Base-by-base conservation (phyloP, 1,140 invertebrate species). In the Trichoplusia ni region DNA sequence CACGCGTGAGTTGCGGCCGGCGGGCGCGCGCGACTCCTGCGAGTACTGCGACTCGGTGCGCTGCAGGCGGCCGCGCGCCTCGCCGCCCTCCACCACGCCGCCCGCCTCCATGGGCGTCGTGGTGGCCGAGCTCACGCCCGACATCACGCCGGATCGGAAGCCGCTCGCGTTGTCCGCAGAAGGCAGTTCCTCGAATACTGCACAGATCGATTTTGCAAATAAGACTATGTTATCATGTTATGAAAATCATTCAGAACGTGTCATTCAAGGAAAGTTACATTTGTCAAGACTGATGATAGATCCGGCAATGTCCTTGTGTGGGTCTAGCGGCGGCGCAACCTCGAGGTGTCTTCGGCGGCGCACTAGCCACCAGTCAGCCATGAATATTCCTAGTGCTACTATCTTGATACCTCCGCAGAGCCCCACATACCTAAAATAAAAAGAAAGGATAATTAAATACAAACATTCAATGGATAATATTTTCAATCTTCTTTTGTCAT, bases 391-490 rank as follows among this genome's bases (percentile, higher is more conserved):
- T 27, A 97, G 85, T 1, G 97, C 97, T 31, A 98, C 89, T 54
- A 97, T 94, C 89, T 98, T 98, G 35, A 98, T 96, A n/a, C 95
- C 95, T 23, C 96, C 95, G 83, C 97, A 98, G 2, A 98, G 92
- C 19, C 96, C 97, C 54, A 97, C 96, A 82, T 98, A 97, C 90
- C 96, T 97, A 71, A 11, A 51, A 7, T 0, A 7, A 56, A 54
- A 67, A 63, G n/a, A 27, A 13, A 37, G 11, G 14, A 53, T 6
- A 19, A 37, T 14, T 33, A n/a, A n/a, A n/a, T n/a, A n/a, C n/a
- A n/a, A n/a, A n/a, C n/a, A n/a, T n/a, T n/a, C n/a, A n/a, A n/a
- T n/a, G n/a, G n/a, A n/a, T n/a, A n/a, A n/a, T n/a, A n/a, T n/a
- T n/a, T n/a, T n/a, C n/a, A n/a, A n/a, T n/a, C n/a, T n/a, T n/a